phyloP scores from a whole-genome alignment of 2,797 vertebrate genomes.

The Phylloscopus collybita region DNA sequence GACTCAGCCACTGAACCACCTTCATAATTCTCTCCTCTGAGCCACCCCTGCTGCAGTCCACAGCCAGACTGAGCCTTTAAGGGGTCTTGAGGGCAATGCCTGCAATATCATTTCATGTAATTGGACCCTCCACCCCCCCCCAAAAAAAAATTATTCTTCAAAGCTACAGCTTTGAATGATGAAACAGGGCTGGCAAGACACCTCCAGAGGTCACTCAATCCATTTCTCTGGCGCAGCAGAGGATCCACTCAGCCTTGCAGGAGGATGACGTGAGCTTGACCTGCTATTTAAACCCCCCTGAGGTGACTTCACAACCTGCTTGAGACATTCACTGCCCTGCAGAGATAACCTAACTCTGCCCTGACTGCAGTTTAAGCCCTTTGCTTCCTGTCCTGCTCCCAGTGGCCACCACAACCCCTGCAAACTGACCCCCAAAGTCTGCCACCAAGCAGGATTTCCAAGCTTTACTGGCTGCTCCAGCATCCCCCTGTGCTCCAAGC shows the following conservation, averaged over 20 bases:
- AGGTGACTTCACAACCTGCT: background rate
- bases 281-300: background rate
- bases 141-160: background rate
- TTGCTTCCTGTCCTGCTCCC: background rate
- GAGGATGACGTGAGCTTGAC: background rate
- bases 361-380: background rate
- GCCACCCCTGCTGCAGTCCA: background rate
- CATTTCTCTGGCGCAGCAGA: background rate
- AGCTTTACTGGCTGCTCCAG: background rate
- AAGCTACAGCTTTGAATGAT: background rate
- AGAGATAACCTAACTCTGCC: background rate
- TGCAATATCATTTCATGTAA: background rate
- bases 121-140: accelerated
- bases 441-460: background rate
- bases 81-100: background rate
- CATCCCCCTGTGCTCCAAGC: background rate
- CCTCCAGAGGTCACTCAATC: background rate
- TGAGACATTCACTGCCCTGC: background rate
- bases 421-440: background rate
- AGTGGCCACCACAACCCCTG: background rate
- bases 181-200: background rate
- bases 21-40: accelerated
- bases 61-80: background rate
- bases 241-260: background rate
- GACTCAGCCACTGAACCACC: background rate